Percentiles rank a stretch among this genome's conserved stretches.
phyloP scores from a whole-genome alignment of 2,113 vertebrate species.

The Chlamydotis undulata region DNA sequence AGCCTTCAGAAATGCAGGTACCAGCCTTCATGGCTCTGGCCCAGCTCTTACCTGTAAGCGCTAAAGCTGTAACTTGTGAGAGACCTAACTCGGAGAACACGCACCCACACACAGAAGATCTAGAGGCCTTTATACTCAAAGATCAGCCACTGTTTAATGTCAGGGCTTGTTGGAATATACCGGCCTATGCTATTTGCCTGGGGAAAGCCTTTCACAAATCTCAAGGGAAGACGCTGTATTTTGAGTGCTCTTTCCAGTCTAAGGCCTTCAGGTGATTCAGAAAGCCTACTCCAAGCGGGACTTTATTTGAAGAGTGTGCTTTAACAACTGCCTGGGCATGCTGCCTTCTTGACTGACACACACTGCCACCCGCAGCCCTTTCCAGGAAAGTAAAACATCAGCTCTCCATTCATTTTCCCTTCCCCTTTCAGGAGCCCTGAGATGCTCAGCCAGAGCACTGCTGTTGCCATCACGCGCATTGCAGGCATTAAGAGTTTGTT shows the following conservation, averaged over 20 bases:
- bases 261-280: background rate
- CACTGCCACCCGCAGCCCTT: background rate
- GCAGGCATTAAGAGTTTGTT: background rate
- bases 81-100: background rate
- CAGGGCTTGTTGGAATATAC: background rate
- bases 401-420: background rate
- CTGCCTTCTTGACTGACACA: background rate
- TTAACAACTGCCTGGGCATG: background rate
- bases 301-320: background rate
- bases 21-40: background rate
- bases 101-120: background rate
- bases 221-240: background rate
- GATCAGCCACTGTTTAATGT: background rate
- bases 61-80: too few species aligned
- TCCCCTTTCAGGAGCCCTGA: background rate
- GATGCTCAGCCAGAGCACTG: background rate
- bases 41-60: fast-evolving
- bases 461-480: fast-evolving
- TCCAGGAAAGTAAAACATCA: background rate
- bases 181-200: background rate
- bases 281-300: background rate
- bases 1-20: background rate
- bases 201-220: background rate
- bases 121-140: background rate
- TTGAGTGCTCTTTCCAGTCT: background rate